Conservation (phyloP, 2,888 invertebrate species). For the Maniola hyperantus region DNA sequence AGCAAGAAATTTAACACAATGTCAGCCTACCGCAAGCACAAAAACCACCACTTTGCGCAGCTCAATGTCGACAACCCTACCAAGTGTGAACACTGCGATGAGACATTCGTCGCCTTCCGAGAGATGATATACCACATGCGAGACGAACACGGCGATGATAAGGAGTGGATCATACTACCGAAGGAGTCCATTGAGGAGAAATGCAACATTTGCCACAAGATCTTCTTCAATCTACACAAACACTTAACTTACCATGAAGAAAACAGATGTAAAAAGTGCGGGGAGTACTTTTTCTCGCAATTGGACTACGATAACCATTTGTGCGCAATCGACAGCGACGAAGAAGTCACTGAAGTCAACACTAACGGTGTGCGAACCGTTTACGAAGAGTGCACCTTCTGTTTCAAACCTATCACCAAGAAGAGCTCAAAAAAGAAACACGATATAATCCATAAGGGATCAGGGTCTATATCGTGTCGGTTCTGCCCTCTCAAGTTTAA, state of each 20-base stretch:
- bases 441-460: constrained; percentile 65
- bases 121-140: constrained; percentile 79
- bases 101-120: constrained; percentile 79
- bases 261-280: constrained; percentile 75
- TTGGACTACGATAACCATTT: constrained; percentile 70
- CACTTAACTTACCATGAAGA: constrained; percentile 75
- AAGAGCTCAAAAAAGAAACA: constrained; percentile 64
- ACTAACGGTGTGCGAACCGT: constrained; percentile 47
- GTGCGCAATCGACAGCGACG: constrained; percentile 74
- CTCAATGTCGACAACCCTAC: constrained; percentile 71
- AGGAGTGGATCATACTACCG: constrained; percentile 74
- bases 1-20: constrained; percentile 76
- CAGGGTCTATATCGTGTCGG: constrained; percentile 75
- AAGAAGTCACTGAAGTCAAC: constrained; percentile 52
- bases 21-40: constrained; percentile 76
- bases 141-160: constrained; percentile 71
- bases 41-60: constrained; percentile 72
- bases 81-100: constrained; percentile 79
- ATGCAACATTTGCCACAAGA: constrained; percentile 72
- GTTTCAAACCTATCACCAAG: constrained; percentile 74
- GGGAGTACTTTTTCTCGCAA: constrained; percentile 72
- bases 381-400: constrained; percentile 75
- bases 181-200: constrained; percentile 70
- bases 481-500: constrained; percentile 77
- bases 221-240: constrained; percentile 70